Evolutionary conservation across 2,888 invertebrate genomes (phyloP), one percentile per base, ranked within the genome.

Genomic region (Epicampocera succincta): DNA sequence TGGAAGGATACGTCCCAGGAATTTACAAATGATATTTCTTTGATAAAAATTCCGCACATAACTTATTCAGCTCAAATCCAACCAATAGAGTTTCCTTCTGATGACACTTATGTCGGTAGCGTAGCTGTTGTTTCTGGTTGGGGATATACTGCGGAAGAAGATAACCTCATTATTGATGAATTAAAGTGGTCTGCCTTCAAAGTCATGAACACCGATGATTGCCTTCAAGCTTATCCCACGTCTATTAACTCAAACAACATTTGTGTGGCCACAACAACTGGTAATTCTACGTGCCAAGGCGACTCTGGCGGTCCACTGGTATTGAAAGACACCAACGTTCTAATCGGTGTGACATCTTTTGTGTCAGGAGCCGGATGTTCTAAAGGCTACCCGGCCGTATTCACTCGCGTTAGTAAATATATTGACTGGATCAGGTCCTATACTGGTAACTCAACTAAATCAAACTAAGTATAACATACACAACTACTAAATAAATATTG

Each of bases 261-360:
- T 74, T 89, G 90, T 79, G 85, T 86, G 44, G 74, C 84, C n/a
- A n/a, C n/a, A n/a, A n/a, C n/a, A 19, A 88, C 88, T 0, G 84
- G 75, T 33, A 61, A 69, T 5, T 87, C 88, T 44, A 87, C 87
- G 38, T 89, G 89, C 85, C 84, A 84, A 19, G 88, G 89, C 12
- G 89, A 90, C 80, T 89, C 89, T 5, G 90, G 90, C 15, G 90
- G 87, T 63, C 89, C 90, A 68, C 81, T 90, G 83, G 87, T 84
- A 12, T 71, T 84, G 44, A 11, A 5, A 11, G 63, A 50, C 73
- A 25, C 12, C 40, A 12, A 25, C 2, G 3, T 69, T 13, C 83
- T 86, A 17, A 68, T 89, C 61, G 88, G 88, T 71, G 84, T 89
- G 40, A 86, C 87, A 33, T 87, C 89, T 0, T 88, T 87, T 25